Conservation (phyloP, 2,888 invertebrate species). For the Daptonema setosum region DNA sequence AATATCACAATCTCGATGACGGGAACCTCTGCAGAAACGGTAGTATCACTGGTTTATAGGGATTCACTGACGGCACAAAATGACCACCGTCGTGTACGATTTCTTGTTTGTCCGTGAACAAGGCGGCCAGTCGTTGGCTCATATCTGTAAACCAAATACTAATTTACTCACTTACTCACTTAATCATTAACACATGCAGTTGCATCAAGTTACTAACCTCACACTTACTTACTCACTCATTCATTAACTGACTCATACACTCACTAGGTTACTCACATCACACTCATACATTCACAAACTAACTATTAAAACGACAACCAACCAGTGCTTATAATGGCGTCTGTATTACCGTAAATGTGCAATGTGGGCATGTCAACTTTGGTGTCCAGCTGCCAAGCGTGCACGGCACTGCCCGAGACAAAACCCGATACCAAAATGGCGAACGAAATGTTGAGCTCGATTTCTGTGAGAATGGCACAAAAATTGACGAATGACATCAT, state of each 20-base stretch:
- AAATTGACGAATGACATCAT: too few relatives aligned
- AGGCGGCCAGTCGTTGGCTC: not conserved
- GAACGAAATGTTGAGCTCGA: not conserved
- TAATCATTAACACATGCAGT: not conserved
- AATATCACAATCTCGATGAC: not conserved
- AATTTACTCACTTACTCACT: too few relatives aligned
- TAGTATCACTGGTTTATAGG: not conserved
- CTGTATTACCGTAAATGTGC: not conserved
- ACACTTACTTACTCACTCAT: too few relatives aligned
- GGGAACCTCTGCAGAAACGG: not conserved
- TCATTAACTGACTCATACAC: too few relatives aligned
- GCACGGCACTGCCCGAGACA: not conserved
- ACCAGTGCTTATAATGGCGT: not conserved
- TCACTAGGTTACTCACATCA: too few relatives aligned
- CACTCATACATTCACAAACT: too few relatives aligned
- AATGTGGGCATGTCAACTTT: not conserved
- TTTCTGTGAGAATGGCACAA: not conserved
- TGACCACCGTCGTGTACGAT: not conserved
- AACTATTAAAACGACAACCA: too few relatives aligned
- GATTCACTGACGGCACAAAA: not conserved
- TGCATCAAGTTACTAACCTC: not conserved
- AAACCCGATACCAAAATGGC: not conserved
- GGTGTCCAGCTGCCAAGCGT: not conserved
- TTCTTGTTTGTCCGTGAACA: not conserved
- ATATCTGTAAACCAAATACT: not conserved